Conservation (phyloP, 2,888 invertebrate genomes). For the Pseudococcus longispinus region DNA sequence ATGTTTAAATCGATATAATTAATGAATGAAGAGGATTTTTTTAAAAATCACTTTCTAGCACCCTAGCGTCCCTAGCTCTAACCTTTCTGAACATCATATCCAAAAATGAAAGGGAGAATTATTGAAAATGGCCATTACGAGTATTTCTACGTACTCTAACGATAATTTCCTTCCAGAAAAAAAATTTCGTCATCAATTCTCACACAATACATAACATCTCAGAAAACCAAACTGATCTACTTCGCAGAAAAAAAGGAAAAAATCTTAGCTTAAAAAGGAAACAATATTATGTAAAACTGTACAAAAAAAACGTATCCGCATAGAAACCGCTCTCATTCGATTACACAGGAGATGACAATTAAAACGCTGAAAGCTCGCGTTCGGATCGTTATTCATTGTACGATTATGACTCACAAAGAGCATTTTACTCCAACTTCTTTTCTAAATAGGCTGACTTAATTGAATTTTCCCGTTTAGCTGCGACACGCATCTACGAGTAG, state of each 20-base stretch:
- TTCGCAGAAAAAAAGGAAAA: not conserved
- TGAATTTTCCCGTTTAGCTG: constrained; percentile 13
- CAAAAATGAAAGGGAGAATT: too few species aligned
- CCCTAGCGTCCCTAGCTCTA: too few species aligned
- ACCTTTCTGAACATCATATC: too few species aligned
- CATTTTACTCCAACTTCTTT: not conserved
- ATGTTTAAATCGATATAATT: too few species aligned
- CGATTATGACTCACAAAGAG: constrained; percentile 19
- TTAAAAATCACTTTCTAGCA: too few species aligned
- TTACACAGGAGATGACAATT: not conserved
- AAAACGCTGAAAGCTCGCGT: not conserved
- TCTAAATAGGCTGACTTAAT: not conserved
- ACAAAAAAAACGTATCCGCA: not conserved
- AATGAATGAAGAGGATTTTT: too few species aligned
- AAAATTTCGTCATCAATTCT: not conserved
- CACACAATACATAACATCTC: not conserved
- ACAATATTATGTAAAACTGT: not conserved
- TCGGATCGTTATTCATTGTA: not conserved
- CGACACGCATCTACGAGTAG: not conserved
- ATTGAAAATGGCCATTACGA: too few species aligned
- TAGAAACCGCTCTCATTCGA: not conserved
- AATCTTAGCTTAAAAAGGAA: not conserved
- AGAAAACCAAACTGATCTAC: not conserved
- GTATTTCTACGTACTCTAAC: too few species aligned
- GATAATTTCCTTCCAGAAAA: not conserved